phyloP scores from a whole-genome alignment of 2,113 vertebrate species.

The Stomatorhinus ivindoensis region DNA sequence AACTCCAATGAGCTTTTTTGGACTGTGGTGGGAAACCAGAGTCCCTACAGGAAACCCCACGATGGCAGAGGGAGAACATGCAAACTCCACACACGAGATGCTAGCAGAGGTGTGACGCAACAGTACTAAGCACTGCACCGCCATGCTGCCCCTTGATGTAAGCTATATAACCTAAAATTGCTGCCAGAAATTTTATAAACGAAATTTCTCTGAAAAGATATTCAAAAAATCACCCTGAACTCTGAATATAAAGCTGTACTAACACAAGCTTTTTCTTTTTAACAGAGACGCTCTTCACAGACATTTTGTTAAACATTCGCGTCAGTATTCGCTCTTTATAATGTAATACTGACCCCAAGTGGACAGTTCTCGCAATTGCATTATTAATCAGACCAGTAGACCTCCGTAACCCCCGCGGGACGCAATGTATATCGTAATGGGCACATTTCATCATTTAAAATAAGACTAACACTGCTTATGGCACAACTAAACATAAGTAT shows the following conservation, averaged over 20 bases:
- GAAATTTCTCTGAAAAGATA: neutral
- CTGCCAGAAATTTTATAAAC: neutral
- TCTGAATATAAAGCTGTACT: neutral
- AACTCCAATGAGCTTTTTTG: too few species aligned
- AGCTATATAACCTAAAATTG: neutral
- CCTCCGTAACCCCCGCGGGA: neutral
- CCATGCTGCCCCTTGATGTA: too few species aligned
- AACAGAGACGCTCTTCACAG: neutral
- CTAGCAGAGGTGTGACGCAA: too few species aligned
- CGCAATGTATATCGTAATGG: neutral
- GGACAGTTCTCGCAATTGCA: conserved; percentile 33
- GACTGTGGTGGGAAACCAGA: too few species aligned
- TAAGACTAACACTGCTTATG: neutral
- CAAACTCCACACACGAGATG: too few species aligned
- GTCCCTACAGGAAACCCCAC: too few species aligned
- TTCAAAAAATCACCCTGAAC: neutral
- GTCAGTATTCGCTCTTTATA: neutral
- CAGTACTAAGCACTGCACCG: too few species aligned
- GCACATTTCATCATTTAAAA: neutral
- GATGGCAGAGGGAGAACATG: too few species aligned
- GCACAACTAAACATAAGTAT: neutral
- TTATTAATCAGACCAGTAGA: conserved; percentile 43
- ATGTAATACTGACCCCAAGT: conserved; percentile 2
- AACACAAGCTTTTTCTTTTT: neutral
- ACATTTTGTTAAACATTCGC: neutral